A percentile compares a stretch with the other conserved stretches of the same genome.
phyloP scores from a whole-genome alignment of 2,797 vertebrate species.

The Etheostoma perlongum region DNA sequence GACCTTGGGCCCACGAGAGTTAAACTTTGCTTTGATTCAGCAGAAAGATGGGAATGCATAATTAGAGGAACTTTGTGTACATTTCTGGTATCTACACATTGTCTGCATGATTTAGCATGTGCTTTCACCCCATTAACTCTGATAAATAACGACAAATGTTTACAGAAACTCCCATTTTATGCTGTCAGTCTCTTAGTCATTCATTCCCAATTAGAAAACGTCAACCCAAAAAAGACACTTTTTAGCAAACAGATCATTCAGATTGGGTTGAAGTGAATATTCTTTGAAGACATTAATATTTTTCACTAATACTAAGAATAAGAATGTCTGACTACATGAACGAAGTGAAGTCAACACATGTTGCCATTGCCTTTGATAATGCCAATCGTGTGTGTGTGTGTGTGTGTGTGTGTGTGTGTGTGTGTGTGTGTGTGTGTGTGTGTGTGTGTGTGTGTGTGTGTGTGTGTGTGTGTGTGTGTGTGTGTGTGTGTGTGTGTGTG shows the following conservation, averaged over 20 bases:
- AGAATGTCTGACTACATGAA: slow-evolving; percentile 1
- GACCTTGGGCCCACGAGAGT: slow-evolving; percentile 6
- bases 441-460: no score
- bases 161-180: slow-evolving; percentile 1
- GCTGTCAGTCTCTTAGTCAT: background rate
- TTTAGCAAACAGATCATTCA: slow-evolving; percentile 3
- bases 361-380: no score
- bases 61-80: background rate
- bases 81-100: slow-evolving; percentile 9
- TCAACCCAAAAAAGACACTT: background rate
- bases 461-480: no score
- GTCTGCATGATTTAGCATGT: slow-evolving; percentile 15
- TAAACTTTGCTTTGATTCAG: slow-evolving; percentile 30
- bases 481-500: no score
- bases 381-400: no score
- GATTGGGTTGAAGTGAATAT: background rate
- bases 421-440: no score
- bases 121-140: slow-evolving; percentile 19
- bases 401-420: no score
- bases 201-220: background rate
- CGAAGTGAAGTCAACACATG: background rate
- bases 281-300: slow-evolving; percentile 3
- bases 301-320: background rate
- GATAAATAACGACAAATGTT: slow-evolving; percentile 9
- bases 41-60: background rate